Evolutionary conservation across 2,113 vertebrate species (phyloP).

Genomic region (Hippocampus comes): DNA sequence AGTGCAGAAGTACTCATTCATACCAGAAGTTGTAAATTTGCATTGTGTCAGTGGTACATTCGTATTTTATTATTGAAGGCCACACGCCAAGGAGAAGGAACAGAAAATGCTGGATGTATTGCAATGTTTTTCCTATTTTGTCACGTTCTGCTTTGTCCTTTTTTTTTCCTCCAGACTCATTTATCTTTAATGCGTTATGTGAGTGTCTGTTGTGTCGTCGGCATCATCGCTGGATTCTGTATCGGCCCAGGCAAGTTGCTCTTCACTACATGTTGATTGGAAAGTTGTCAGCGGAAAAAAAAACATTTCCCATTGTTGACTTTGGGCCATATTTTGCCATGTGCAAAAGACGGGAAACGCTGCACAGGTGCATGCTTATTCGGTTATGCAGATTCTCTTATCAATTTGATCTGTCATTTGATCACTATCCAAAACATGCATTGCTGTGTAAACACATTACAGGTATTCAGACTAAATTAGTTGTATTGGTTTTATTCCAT

Average conservation of each 20-base stretch:
- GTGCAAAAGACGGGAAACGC: neutral
- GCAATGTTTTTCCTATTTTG: neutral
- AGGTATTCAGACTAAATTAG: too few species aligned
- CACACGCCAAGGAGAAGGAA: too few species aligned
- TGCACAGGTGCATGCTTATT: too few species aligned
- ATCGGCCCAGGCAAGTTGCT: slow-evolving; percentile 82
- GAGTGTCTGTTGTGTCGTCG: slow-evolving; percentile 80
- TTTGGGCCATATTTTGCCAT: neutral
- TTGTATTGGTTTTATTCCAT: too few species aligned
- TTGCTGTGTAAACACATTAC: too few species aligned
- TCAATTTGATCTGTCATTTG: too few species aligned
- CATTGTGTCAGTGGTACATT: too few species aligned
- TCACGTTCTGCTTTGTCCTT: neutral
- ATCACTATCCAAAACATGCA: too few species aligned
- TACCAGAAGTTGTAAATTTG: too few species aligned
- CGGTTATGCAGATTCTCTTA: too few species aligned
- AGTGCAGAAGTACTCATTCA: too few species aligned
- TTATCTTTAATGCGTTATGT: slow-evolving; percentile 81
- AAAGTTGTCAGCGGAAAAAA: neutral
- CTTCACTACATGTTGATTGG: neutral
- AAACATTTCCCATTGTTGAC: neutral
- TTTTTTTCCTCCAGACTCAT: slow-evolving; percentile 54
- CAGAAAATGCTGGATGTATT: neutral
- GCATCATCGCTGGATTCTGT: slow-evolving; percentile 89
- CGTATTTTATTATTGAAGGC: too few species aligned